These are phyloP conservation scores for Bolborhynchus lineola DNA, from an alignment of 2,113 vertebrate species.

Conservation along the genomic window DNA sequence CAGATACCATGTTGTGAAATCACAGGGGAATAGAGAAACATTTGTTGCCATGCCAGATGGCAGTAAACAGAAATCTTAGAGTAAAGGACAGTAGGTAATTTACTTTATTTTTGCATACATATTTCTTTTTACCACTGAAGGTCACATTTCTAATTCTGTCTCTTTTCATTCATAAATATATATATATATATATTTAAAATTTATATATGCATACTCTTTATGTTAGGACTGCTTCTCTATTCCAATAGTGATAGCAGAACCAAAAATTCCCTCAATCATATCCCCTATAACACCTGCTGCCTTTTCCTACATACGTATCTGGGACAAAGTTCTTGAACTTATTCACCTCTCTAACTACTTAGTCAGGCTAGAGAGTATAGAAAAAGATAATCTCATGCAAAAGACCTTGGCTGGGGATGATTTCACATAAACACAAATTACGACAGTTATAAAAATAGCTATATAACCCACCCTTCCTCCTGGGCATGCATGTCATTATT, in stretches of 20 bases:
- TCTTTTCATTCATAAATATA: neutral
- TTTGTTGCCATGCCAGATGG: neutral
- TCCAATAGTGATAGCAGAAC: neutral
- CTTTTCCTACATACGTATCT: neutral
- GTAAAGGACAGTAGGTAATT: neutral
- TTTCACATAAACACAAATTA: neutral
- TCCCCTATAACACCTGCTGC: neutral
- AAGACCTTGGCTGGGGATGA: neutral
- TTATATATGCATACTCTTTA: neutral
- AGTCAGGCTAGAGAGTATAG: neutral
- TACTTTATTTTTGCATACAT: neutral
- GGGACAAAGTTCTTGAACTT: neutral
- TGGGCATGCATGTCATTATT: neutral
- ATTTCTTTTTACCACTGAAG: neutral
- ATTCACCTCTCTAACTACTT: neutral
- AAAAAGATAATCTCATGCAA: neutral
- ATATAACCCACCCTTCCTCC: neutral
- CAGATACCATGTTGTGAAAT: neutral
- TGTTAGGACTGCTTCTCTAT: neutral
- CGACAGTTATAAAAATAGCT: neutral
- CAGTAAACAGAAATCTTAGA: neutral
- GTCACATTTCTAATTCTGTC: neutral
- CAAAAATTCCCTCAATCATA: neutral
- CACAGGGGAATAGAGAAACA: neutral
- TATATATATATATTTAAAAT: neutral